Evolutionary conservation across 2,888 invertebrate genomes (phyloP), one percentile per base, ranked within the genome.

Genomic region (Amphipoea oculea): DNA sequence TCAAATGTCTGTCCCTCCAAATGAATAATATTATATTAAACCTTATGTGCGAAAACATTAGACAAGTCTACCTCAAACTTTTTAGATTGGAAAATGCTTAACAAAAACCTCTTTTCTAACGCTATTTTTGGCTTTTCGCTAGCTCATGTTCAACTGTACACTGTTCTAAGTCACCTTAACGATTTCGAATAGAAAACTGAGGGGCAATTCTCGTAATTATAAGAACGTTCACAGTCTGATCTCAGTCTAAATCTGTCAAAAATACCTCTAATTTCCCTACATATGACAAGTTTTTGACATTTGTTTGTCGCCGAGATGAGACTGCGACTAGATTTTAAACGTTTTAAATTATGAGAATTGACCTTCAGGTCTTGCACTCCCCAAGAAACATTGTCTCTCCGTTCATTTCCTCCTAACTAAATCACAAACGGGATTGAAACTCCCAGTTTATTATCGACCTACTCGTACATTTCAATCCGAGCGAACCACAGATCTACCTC

Each of bases 401-500:
- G 6, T 78, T 71, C 20, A 84, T 84, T 72, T 70, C 40, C 69
- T 54, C n/a, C 4, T 51, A 82, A 67, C 68, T 69, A 60, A 79
- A 79, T 82, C 80, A 75, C 60, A 29, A 76, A 62, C 60, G 23
- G 45, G 68, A 85, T 83, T 81, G 75, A 76, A 85, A 45, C 51
- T 66, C 60, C 14, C 14, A 36, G 60, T 82, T 73, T 84, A 54
- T 36, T 68, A 85, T 81, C 80, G 68, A 74, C 78, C 78, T 78
- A 84, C 4, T 40, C 40, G 40, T 40, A 40, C 84, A 78, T 86
- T 80, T 63, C 84, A 67, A 76, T 74, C 72, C 11, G 54, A 70
- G 48, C n/a, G 29, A 60, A 65, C 73, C 80, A 11, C 83, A 81
- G 67, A 72, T 66, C 74, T 75, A 73, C 84, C 80, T 88, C 70